These are phyloP conservation scores for Drosophila helvetica DNA, from an alignment of 2,888 invertebrate genomes.

Conservation along the genomic window DNA sequence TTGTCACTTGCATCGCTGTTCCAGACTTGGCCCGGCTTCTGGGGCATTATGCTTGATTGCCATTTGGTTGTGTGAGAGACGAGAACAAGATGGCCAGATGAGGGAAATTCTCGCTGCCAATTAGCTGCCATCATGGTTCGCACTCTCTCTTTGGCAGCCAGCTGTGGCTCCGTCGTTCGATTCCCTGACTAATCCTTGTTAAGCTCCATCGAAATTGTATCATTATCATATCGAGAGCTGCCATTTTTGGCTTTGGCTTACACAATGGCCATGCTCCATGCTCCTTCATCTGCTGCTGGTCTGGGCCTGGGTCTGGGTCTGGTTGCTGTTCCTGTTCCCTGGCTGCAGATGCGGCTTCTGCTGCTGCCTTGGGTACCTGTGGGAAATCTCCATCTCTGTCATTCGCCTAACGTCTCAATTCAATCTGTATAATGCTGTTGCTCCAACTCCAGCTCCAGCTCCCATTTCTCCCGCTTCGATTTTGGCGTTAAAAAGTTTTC, in stretches of 20 bases:
- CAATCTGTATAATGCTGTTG: constrained; percentile 44
- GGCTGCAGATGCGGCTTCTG: no score
- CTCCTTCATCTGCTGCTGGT: constrained; percentile 1
- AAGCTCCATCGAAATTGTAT: constrained; percentile 76
- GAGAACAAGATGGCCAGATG: constrained; percentile 3
- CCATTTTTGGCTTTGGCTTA: constrained; percentile 57
- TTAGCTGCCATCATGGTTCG: constrained; percentile 74
- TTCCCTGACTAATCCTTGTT: constrained; percentile 62
- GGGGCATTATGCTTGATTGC: constrained; percentile 46
- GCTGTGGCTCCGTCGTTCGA: constrained; percentile 5
- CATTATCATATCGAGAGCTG: constrained; percentile 75
- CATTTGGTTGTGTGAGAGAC: constrained; percentile 22
- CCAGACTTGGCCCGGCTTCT: constrained; percentile 11
- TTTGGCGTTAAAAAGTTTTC: constrained; percentile 73
- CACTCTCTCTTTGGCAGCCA: constrained; percentile 16
- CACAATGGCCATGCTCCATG: constrained; percentile 25
- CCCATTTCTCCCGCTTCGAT: constrained; percentile 1
- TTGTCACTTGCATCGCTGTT: constrained; percentile 73
- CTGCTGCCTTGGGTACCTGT: constrained; percentile 53
- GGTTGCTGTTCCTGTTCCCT: background rate
- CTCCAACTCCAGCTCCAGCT: background rate
- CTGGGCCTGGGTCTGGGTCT: background rate
- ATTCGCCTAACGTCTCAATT: constrained; percentile 38
- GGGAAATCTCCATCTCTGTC: constrained; percentile 60
- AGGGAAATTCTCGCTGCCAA: constrained; percentile 54